Evolutionary conservation across 2,113 vertebrate genomes (phyloP), one percentile per base, ranked within the genome.

Genomic region (Poicephalus gulielmi): DNA sequence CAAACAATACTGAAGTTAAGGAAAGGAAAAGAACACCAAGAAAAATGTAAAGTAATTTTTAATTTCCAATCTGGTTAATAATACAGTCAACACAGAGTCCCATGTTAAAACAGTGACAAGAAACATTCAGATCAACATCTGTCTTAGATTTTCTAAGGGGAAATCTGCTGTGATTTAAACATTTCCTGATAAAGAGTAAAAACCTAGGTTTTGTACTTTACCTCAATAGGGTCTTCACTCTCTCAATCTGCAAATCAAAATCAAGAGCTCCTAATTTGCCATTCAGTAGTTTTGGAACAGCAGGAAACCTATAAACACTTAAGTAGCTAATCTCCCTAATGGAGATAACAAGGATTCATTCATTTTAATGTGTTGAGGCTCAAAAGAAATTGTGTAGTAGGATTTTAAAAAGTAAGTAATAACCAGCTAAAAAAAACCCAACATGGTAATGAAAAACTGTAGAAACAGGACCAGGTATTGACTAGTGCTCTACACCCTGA

Each of bases 291-390:
- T 91, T 95, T 67, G 68, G 59, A 95, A 73, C 88, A 85, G 86
- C 83, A 95, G 92, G 88, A 94, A 94, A 91, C 52, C 37, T 75
- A 95, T 86, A 90, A 95, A 69, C 74, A 62, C 77, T 52, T 77
- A 76, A 89, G 83, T 10, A 85, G 85, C 63, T 93, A 68, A 89
- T 90, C 43, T 77, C 80, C n/a, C 33, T 91, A 87, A 83, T 22
- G 41, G 50, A 90, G 88, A 84, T 70, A 94, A 71, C 13, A 88
- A 74, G 37, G 66, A 92, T 78, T 90, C 43, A 84, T 78, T 90
- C 27, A 60, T 23, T 90, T 85, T 47, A 92, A 66, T 37, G 2
- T 4, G 5, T 44, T 77, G 79, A 47, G 37, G 7, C 18, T 71
- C 63, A 46, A 83, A 68, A 66, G 39, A 87, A 95, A 83, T 31